A percentile compares a stretch with the other conserved stretches of the same genome.
phyloP scores from a whole-genome alignment of 2,888 invertebrate genomes.

The Mesopsocus fuscifrons region DNA sequence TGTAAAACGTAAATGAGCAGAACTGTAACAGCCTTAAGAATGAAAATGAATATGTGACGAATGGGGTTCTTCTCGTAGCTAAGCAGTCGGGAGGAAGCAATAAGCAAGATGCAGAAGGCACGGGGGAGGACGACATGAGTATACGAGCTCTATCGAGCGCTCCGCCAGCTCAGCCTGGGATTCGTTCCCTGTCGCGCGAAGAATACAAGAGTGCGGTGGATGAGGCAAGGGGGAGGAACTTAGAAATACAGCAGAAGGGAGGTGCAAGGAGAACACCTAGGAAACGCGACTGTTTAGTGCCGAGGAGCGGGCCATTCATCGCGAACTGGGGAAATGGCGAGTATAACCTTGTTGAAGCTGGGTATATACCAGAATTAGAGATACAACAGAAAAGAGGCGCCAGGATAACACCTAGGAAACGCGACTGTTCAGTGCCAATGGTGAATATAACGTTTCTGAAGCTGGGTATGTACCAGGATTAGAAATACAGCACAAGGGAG shows the following conservation, averaged over 20 bases:
- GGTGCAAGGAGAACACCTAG: neutral
- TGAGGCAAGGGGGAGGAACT: neutral
- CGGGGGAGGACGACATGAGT: neutral
- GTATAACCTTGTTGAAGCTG: too few species aligned
- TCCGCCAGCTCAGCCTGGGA: neutral
- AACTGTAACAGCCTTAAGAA: too few species aligned
- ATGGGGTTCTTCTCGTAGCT: too few species aligned
- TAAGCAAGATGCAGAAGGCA: too few species aligned
- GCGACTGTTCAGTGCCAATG: neutral
- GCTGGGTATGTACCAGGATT: too few species aligned
- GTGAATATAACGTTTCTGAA: too few species aligned
- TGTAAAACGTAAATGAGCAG: too few species aligned
- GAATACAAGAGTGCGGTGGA: neutral
- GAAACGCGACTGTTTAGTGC: neutral
- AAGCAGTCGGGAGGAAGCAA: neutral
- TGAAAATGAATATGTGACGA: too few species aligned
- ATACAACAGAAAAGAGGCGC: neutral
- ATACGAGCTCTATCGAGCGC: neutral
- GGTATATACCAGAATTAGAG: too few species aligned
- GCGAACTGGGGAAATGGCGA: too few species aligned
- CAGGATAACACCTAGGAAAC: neutral
- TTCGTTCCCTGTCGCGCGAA: neutral
- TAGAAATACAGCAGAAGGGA: neutral
- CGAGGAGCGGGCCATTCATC: neutral
- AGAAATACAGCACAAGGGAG: neutral